Base-by-base conservation (phyloP, 2,888 invertebrate species). In the Megamerina dolium region DNA sequence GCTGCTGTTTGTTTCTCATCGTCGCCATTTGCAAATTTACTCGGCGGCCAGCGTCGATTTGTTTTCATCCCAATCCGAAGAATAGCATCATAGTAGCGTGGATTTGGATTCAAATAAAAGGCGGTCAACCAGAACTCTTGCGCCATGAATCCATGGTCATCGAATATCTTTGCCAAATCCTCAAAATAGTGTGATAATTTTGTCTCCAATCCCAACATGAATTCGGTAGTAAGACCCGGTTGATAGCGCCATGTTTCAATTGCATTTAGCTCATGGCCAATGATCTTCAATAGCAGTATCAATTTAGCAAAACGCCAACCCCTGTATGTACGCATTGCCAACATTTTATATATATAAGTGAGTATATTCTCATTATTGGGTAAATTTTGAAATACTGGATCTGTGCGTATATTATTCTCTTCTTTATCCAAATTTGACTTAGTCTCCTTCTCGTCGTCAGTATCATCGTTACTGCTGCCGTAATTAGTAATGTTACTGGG, bases 121-220 rank as follows among this genome's bases (percentile, higher is more conserved):
- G 70, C 61, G 0, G 70, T 68, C 1, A 68, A 38, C 68, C 68
- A 68, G 14, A 66, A 63, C 38, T 68, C 68, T 2, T 69, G 66
- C 34, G 69, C 66, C 48, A 68, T 54, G 37, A 66, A 67, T 1
- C 46, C 56, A 34, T 60, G 57, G 5, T 63, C 64, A 3, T 55
- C 49, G 13, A 68, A 66, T 2, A 64, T 56, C 23, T 55, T 58
- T 0, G 68, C 68, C 19, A 68, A 51, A 38, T 69, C 66, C 3
- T 58, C 59, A 46, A 61, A 68, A 39, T 61, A 63, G 1, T 51
- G 43, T 0, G 70, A 57, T 3, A 69, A 51, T 16, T 63, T 57
- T 5, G 55, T 48, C 46, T 68, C 68, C 2, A 67, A 48, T 36
- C 54, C 53, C 5, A 68, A 50, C 57, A 68, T 59, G 16, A 67